Conservation (phyloP, 2,888 invertebrate genomes). For the Koerneria pararmatus region DNA sequence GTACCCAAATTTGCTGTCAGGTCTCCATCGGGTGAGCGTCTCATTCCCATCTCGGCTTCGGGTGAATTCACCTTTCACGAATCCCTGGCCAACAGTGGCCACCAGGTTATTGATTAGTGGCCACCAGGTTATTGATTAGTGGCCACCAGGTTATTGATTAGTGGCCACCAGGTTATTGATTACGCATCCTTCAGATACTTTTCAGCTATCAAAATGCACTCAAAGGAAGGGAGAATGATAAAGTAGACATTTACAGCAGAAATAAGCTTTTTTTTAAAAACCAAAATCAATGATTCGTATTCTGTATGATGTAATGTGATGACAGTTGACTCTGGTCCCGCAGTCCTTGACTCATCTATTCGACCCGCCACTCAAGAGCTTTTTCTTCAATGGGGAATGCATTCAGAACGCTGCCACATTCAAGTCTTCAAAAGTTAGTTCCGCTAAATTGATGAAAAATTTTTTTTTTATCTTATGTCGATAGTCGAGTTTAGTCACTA, state of each 20-base stretch:
- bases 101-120: too few relatives aligned
- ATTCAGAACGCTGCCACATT: slow-evolving; percentile 32
- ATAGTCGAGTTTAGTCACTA: background rate
- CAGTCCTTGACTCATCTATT: slow-evolving; percentile 43
- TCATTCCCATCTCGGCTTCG: slow-evolving; percentile 27
- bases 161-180: slow-evolving; percentile 12
- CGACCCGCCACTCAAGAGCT: slow-evolving; percentile 33
- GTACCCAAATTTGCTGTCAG: background rate
- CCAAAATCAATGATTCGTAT: background rate
- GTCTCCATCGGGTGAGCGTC: slow-evolving; percentile 31
- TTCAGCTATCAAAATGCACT: too few relatives aligned
- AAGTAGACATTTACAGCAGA: background rate
- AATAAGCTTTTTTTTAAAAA: background rate
- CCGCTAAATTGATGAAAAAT: background rate
- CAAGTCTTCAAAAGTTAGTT: slow-evolving; percentile 27
- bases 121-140: too few relatives aligned
- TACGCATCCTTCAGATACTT: too few relatives aligned
- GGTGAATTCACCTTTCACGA: slow-evolving; percentile 38
- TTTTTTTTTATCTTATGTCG: background rate
- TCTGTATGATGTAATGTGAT: background rate
- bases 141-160: too few relatives aligned
- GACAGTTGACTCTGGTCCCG: slow-evolving; percentile 27
- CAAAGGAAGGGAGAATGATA: too few relatives aligned
- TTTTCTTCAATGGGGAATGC: slow-evolving; percentile 42
- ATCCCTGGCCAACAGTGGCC: slow-evolving; percentile 24